Evolutionary conservation across 2,113 vertebrate genomes (phyloP).

Genomic region (Chelonoidis abingdonii): DNA sequence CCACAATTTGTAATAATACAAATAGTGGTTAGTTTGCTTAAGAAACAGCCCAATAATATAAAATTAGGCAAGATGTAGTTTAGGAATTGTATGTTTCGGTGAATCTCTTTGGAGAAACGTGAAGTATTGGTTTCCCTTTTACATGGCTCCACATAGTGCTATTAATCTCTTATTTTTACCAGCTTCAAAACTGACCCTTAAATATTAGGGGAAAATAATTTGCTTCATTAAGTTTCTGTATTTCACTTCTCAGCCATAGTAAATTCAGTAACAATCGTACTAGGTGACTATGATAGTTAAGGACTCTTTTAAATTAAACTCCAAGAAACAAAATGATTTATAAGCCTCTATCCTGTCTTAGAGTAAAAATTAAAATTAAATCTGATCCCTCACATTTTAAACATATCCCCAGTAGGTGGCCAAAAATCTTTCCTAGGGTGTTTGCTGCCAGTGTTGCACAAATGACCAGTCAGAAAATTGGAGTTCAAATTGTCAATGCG

Average conservation of each 20-base stretch:
- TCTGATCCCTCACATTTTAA: neutral
- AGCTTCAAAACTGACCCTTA: constrained; percentile 51
- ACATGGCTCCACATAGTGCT: constrained; percentile 25
- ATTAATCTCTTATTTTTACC: constrained; percentile 34
- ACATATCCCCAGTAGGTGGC: neutral
- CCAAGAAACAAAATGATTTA: neutral
- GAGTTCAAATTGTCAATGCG: neutral
- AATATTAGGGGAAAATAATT: constrained; percentile 50
- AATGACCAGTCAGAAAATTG: neutral
- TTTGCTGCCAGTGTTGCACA: constrained; percentile 9
- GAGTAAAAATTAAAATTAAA: neutral
- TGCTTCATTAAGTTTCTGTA: constrained; percentile 42
- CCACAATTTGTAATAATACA: neutral
- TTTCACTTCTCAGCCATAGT: constrained; percentile 12
- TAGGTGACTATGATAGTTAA: neutral
- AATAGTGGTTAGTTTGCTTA: neutral
- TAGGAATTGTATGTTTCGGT: constrained; percentile 24
- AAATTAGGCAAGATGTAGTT: neutral
- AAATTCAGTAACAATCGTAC: constrained; percentile 23
- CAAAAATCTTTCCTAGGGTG: neutral
- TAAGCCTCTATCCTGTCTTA: neutral
- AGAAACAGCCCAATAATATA: neutral
- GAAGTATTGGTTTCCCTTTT: constrained; percentile 48
- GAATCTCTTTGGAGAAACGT: constrained; percentile 35
- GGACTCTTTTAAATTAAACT: constrained; percentile 11